Percentiles rank a stretch among this genome's conserved stretches.
phyloP scores from a whole-genome alignment of 2,888 invertebrate species.

The Drosophila incognita region DNA sequence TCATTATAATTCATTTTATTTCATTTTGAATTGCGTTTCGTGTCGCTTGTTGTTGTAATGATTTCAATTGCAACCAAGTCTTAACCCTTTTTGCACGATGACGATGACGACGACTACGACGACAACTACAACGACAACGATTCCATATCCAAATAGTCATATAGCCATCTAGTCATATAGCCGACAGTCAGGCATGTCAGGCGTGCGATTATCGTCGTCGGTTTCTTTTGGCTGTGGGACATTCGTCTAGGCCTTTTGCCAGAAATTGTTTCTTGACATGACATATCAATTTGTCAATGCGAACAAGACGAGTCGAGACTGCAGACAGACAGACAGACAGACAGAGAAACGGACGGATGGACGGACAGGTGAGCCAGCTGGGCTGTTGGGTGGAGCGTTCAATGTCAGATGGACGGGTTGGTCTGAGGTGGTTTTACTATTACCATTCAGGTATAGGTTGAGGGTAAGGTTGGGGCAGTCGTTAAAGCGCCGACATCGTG shows the following conservation, averaged over 20 bases:
- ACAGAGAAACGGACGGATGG: slow-evolving; percentile 17
- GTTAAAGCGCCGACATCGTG: slow-evolving; percentile 48
- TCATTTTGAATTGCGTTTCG: slow-evolving; percentile 79
- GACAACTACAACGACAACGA: not conserved
- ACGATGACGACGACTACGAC: not conserved
- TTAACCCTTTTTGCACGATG: slow-evolving; percentile 36
- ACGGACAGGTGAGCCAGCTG: slow-evolving; percentile 44
- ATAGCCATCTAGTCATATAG: not conserved
- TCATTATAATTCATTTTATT: slow-evolving; percentile 81
- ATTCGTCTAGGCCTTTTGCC: slow-evolving; percentile 63
- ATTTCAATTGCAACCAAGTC: slow-evolving; percentile 72
- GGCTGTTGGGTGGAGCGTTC: not conserved
- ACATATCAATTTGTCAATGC: slow-evolving; percentile 83
- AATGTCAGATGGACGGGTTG: not conserved
- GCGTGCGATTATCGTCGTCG: slow-evolving; percentile 73
- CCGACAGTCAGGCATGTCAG: slow-evolving; percentile 66
- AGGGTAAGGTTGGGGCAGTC: slow-evolving; percentile 37
- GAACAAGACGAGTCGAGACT: slow-evolving; percentile 55
- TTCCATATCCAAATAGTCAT: slow-evolving; percentile 15
- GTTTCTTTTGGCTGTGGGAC: slow-evolving; percentile 14
- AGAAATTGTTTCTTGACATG: slow-evolving; percentile 85
- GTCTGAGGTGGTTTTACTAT: slow-evolving; percentile 1
- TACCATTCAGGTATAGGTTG: slow-evolving; percentile 12
- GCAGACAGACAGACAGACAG: slow-evolving; percentile 44
- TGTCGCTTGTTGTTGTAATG: slow-evolving; percentile 77